Percentiles rank a stretch among this genome's conserved stretches.
These are phyloP conservation scores for Macrostomum lignano DNA, from an alignment of 1,140 invertebrate species.

Conservation along the genomic window DNA sequence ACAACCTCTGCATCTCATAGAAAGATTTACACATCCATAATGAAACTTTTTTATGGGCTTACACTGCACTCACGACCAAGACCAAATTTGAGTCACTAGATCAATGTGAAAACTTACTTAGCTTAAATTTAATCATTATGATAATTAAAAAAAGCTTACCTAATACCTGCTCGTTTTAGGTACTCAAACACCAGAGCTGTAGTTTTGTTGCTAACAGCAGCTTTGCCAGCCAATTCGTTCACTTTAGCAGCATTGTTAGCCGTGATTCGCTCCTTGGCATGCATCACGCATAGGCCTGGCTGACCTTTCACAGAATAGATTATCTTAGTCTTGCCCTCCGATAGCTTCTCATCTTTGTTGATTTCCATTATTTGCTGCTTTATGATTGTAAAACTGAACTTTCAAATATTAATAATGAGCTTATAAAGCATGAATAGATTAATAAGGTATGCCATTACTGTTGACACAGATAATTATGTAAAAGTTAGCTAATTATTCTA, in stretches of 20 bases:
- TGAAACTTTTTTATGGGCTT: neutral
- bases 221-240: conserved; percentile 65
- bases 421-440: too few relatives aligned
- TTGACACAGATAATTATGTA: too few relatives aligned
- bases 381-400: too few relatives aligned
- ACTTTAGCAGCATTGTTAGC: conserved; percentile 69
- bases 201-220: conserved; percentile 62
- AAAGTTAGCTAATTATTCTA: too few relatives aligned
- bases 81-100: neutral
- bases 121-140: too few relatives aligned
- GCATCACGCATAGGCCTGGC: conserved; percentile 35
- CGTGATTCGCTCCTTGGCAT: conserved; percentile 79
- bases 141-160: too few relatives aligned
- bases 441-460: too few relatives aligned
- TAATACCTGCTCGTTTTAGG: conserved; percentile 41
- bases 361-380: too few relatives aligned
- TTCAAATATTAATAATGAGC: too few relatives aligned
- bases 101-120: neutral
- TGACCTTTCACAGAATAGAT: conserved; percentile 43
- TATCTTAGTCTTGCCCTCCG: conserved; percentile 88
- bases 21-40: too few relatives aligned
- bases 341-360: too few relatives aligned
- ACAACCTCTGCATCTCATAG: too few relatives aligned
- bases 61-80: conserved; percentile 6
- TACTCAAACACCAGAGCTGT: conserved; percentile 64